Conservation (phyloP, 2,888 invertebrate genomes). For the Apoda limacodes region DNA sequence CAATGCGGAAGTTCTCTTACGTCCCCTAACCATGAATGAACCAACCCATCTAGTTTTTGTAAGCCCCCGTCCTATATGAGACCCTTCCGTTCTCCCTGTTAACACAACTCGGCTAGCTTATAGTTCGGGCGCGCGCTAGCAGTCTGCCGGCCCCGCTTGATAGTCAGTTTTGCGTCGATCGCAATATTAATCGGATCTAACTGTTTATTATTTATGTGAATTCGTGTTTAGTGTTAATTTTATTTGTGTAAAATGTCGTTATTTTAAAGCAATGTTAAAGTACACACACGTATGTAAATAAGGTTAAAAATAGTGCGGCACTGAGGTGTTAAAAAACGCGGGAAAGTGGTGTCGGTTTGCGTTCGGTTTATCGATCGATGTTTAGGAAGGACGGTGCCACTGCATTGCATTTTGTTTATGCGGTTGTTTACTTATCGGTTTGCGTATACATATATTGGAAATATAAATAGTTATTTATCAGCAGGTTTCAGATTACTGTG, state of each 20-base stretch:
- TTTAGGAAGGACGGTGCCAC: slow-evolving; percentile 30
- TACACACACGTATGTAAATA: background rate
- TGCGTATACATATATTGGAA: background rate
- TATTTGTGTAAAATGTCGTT: no score
- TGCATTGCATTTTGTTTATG: slow-evolving; percentile 30
- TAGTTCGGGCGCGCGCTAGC: slow-evolving; percentile 50
- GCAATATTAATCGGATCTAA: no score
- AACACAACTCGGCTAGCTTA: slow-evolving; percentile 55
- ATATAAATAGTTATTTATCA: background rate
- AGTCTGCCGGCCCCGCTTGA: slow-evolving; percentile 16
- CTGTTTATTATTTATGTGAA: no score
- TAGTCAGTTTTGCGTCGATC: slow-evolving; percentile 51
- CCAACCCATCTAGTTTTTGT: slow-evolving; percentile 39
- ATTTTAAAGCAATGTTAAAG: background rate
- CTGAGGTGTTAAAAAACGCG: slow-evolving; percentile 39
- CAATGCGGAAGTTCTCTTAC: slow-evolving; percentile 50
- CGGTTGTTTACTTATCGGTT: background rate
- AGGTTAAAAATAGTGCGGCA: slow-evolving; percentile 1
- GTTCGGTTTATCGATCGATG: slow-evolving; percentile 54
- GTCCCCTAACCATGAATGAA: slow-evolving; percentile 49
- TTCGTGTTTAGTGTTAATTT: no score
- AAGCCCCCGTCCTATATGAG: slow-evolving; percentile 31
- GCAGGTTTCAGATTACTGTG: no score
- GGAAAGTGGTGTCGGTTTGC: slow-evolving; percentile 34
- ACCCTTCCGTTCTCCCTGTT: slow-evolving; percentile 41